phyloP scores from a whole-genome alignment of 2,797 vertebrate species.

The Gila robusta region DNA sequence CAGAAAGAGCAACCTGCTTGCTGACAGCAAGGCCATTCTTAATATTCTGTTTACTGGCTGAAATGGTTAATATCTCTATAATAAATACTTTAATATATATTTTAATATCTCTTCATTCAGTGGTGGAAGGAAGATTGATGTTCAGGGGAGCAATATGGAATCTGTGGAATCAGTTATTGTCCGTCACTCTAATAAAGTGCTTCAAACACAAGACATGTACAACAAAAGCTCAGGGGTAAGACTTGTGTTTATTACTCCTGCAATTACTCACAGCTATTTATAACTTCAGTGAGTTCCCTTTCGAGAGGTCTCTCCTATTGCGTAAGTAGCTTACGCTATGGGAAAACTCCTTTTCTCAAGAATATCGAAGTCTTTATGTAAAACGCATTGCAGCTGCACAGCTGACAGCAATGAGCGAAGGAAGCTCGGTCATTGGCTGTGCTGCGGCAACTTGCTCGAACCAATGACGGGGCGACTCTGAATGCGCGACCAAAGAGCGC shows the following conservation, averaged over 20 bases:
- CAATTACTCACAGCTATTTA: background rate
- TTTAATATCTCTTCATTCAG: conserved; percentile 70
- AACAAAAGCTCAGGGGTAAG: conserved; percentile 50
- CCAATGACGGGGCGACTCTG: too few relatives aligned
- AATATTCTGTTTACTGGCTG: background rate
- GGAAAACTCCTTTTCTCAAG: too few relatives aligned
- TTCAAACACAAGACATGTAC: background rate
- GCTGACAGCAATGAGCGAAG: too few relatives aligned
- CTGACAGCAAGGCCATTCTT: background rate
- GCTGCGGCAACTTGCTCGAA: too few relatives aligned
- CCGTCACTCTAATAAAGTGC: background rate
- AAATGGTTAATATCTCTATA: conserved; percentile 12
- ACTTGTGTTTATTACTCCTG: background rate
- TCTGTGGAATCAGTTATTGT: conserved; percentile 81
- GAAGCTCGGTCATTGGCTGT: too few relatives aligned
- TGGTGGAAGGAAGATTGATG: conserved; percentile 83
- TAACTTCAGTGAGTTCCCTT: conserved; percentile 40
- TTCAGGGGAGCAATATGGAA: conserved; percentile 82
- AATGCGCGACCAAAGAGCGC: too few relatives aligned
- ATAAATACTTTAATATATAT: background rate
- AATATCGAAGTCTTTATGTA: too few relatives aligned
- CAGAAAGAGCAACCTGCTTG: background rate
- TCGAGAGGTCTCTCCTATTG: too few relatives aligned
- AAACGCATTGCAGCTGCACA: too few relatives aligned
- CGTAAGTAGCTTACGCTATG: too few relatives aligned